Evolutionary conservation across 2,888 invertebrate genomes (phyloP).

Genomic region (Agrypnus murinus): DNA sequence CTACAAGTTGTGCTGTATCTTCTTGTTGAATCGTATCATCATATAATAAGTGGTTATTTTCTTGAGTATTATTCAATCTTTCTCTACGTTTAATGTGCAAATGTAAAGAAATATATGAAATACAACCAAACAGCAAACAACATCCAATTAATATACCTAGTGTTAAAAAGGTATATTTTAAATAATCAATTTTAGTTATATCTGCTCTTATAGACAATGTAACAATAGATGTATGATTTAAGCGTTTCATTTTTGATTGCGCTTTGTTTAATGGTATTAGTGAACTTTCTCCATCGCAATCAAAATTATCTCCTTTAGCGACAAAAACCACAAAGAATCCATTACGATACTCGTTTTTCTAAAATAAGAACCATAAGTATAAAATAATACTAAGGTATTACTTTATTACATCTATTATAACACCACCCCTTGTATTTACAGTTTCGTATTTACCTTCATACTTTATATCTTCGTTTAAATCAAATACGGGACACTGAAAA

Average conservation of each 20-base stretch:
- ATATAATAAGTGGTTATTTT: background rate
- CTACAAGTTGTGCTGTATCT: background rate
- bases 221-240: constrained; percentile 67
- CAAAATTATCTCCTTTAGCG: constrained; percentile 80
- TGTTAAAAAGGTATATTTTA: constrained; percentile 74
- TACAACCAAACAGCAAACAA: constrained; percentile 70
- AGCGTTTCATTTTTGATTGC: constrained; percentile 34
- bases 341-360: constrained; percentile 79
- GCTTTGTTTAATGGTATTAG: constrained; percentile 58
- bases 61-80: background rate
- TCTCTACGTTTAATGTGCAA: background rate
- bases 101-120: background rate
- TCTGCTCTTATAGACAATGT: constrained; percentile 73
- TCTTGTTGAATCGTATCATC: background rate
- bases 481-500: constrained; percentile 88
- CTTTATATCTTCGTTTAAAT: constrained; percentile 82
- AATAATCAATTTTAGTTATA: constrained; percentile 77
- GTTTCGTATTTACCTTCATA: constrained; percentile 83
- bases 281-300: constrained; percentile 69
- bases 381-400: background rate
- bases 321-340: constrained; percentile 88
- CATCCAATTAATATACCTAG: constrained; percentile 74
- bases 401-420: constrained; percentile 84
- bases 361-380: constrained; percentile 47
- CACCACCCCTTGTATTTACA: constrained; percentile 83